phyloP scores from a whole-genome alignment of 2,888 invertebrate genomes.

The Argyresthia albistria region DNA sequence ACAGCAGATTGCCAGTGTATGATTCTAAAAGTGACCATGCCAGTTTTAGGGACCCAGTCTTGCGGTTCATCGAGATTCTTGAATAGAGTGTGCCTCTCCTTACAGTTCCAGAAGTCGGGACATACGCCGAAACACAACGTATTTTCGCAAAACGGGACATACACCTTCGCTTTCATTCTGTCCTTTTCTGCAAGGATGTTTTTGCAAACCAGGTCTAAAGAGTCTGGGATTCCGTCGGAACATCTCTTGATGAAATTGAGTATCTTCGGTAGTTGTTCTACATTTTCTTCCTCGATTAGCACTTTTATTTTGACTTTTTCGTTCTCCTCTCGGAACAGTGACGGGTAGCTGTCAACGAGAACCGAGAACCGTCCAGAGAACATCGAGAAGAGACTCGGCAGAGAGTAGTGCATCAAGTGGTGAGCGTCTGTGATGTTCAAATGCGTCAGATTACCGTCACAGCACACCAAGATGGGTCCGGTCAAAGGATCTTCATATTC shows the following conservation, averaged over 20 bases:
- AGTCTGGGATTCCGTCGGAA: constrained; percentile 37
- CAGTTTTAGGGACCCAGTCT: constrained; percentile 64
- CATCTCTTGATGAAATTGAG: constrained; percentile 71
- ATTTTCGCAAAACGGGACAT: constrained; percentile 70
- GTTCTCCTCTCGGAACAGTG: constrained; percentile 34
- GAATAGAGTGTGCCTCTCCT: constrained; percentile 74
- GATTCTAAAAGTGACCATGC: constrained; percentile 72
- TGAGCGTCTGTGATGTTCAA: constrained; percentile 76
- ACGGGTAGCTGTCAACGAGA: constrained; percentile 73
- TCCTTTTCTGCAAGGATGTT: constrained; percentile 47
- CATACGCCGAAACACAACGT: constrained; percentile 79
- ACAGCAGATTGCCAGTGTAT: constrained; percentile 72
- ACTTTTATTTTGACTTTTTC: constrained; percentile 55
- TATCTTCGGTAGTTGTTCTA: constrained; percentile 74
- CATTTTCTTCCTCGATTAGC: constrained; percentile 72
- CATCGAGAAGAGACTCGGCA: constrained; percentile 75
- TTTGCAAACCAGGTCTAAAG: constrained; percentile 35
- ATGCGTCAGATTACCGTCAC: constrained; percentile 76
- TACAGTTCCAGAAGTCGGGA: constrained; percentile 66
- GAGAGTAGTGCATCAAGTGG: constrained; percentile 79
- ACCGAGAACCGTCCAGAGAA: constrained; percentile 81
- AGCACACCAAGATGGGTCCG: constrained; percentile 75
- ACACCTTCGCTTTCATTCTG: constrained; percentile 40
- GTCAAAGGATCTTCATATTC: constrained; percentile 44
- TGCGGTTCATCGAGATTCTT: constrained; percentile 63